Percentiles rank a stretch among this genome's conserved stretches.
Evolutionary conservation across 2,888 invertebrate species (phyloP).

Genomic region (Helobdella robusta): DNA sequence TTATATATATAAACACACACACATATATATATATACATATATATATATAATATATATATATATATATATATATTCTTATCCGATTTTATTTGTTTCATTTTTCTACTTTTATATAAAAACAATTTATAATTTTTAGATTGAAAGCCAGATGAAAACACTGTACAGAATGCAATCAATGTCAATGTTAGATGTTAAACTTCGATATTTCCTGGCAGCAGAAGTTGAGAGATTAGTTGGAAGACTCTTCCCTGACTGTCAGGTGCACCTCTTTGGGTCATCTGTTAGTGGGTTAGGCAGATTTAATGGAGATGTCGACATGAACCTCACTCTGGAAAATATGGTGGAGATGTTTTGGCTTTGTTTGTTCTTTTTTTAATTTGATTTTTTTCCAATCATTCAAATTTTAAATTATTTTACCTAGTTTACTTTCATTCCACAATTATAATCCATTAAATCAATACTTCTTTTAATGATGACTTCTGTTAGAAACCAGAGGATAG

Average conservation of each 20-base stretch:
- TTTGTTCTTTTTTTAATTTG: background rate
- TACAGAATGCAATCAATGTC: conserved; percentile 21
- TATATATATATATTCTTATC: too few relatives aligned
- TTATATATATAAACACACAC: too few relatives aligned
- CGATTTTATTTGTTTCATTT: too few relatives aligned
- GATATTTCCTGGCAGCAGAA: conserved; percentile 25
- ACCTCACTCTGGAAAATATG: background rate
- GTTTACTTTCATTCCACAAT: background rate
- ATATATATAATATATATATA: too few relatives aligned
- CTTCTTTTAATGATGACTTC: background rate
- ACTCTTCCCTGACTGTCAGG: conserved; percentile 25
- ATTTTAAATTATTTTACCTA: background rate
- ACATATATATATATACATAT: too few relatives aligned
- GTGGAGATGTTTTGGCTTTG: background rate
- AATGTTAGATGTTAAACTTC: conserved; percentile 26
- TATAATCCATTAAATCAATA: background rate
- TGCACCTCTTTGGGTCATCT: conserved; percentile 73
- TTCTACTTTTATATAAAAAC: too few relatives aligned
- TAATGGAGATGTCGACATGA: conserved; percentile 20
- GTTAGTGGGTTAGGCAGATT: conserved; percentile 70
- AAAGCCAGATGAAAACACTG: conserved; percentile 23
- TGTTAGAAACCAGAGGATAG: background rate
- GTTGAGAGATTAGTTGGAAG: conserved; percentile 27
- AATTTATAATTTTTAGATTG: too few relatives aligned
- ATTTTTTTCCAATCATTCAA: background rate